Base-by-base conservation (phyloP, 2,113 vertebrate genomes). In the Tragelaphus imberbis region DNA sequence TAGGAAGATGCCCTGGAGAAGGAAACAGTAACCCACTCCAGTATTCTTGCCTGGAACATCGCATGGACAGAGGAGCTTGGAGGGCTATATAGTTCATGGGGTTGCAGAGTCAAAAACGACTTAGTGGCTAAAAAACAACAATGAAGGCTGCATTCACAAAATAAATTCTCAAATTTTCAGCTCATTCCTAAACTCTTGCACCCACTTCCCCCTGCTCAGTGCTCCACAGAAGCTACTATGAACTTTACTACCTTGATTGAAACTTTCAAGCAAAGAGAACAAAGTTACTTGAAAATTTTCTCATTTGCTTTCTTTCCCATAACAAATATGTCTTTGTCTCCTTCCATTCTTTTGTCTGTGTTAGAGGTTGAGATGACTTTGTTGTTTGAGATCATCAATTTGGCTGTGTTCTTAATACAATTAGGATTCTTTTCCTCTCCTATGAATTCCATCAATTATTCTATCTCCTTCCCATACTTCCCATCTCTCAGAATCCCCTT, bases 171-270 rank as follows among this genome's bases (percentile, higher is more conserved):
- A 81, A 6, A 25, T 28, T 47, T 91, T 88, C 44, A n/a, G 6
- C 40, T 79, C 61, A 59, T 30, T 55, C 15, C 40, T 77, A 3
- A 71, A 44, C 5, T n/a, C 40, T 30, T 23, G 7, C 2, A 17
- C 11, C 12, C 53, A 36, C 19, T 23, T 2, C 30, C 2, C 3
- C 9, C 71, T 61, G 0, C 0, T 7, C 6, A 7, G 0, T 23
- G 21, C 30, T 33, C 21, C 47, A 19, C 25, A 8, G 7, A 17
- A 15, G 10, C 28, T 59, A 14, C 21, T 25, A 1, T 10, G 56
- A 87, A 58, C 11, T 40, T 82, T 30, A 8, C 79, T 59, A 55
- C 30, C 6, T 91, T 47, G 36, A 30, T n/a, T 58, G 40, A 90
- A 84, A 63, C 40, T 33, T 84, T 40, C 80, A 23, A 33, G 19